phyloP scores from a whole-genome alignment of 2,113 vertebrate genomes.

The Neotoma lepida region DNA sequence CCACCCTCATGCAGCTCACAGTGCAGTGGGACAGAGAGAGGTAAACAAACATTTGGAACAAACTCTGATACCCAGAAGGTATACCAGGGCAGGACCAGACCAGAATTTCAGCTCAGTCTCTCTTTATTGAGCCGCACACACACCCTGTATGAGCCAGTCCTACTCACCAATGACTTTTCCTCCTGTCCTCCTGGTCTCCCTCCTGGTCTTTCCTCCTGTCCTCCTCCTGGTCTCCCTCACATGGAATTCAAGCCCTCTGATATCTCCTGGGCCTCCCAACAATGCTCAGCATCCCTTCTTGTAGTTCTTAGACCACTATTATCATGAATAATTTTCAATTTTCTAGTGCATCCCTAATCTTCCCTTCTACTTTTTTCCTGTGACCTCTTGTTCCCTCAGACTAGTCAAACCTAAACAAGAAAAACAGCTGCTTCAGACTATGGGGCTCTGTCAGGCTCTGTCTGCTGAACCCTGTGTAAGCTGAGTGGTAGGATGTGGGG shows the following conservation, averaged over 20 bases:
- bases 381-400: not conserved
- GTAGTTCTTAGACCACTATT: not conserved
- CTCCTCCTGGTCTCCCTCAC: not conserved
- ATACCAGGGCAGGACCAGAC: not conserved
- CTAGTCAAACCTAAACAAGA: not conserved
- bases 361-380: not conserved
- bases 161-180: not conserved
- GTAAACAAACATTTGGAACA: constrained; percentile 24
- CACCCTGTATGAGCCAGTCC: not conserved
- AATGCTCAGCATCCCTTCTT: not conserved
- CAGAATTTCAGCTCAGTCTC: not conserved
- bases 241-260: not conserved
- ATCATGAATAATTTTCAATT: not conserved
- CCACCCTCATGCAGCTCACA: not conserved
- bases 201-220: not conserved
- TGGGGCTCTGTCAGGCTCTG: not conserved
- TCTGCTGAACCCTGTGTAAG: not conserved
- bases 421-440: not conserved
- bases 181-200: not conserved
- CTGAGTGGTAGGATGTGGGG: not conserved
- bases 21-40: not conserved
- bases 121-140: rapidly evolving
- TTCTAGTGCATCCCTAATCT: not conserved
- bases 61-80: not conserved
- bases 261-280: not conserved